Evolutionary conservation across 1,140 invertebrate genomes (phyloP).

Genomic region (Megathymus violae): DNA sequence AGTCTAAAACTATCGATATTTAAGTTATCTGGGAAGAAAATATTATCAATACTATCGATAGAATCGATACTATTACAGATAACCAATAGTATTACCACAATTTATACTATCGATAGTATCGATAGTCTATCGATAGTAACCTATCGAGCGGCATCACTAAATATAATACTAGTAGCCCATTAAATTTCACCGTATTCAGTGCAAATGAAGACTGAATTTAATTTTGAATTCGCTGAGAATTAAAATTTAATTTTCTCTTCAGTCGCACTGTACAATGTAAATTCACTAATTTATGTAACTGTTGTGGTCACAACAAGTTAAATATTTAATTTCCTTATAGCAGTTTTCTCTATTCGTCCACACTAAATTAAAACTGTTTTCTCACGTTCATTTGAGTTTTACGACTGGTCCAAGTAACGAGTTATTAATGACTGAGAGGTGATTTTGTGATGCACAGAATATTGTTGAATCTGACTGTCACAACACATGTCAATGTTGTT

Average conservation of each 20-base stretch:
- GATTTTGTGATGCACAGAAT: no score
- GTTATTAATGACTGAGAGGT: neutral
- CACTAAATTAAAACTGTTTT: slow-evolving; percentile 58
- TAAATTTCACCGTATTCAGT: no score
- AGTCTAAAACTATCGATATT: no score
- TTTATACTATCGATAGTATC: neutral
- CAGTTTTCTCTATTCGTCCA: slow-evolving; percentile 62
- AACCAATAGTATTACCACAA: neutral
- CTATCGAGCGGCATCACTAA: neutral
- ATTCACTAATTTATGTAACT: slow-evolving; percentile 44
- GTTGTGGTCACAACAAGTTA: slow-evolving; percentile 46
- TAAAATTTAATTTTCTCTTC: neutral
- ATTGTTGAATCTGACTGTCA: no score
- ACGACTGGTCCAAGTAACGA: slow-evolving; percentile 20
- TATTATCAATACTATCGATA: no score
- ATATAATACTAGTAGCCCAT: no score
- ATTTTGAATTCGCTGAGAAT: neutral
- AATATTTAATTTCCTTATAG: slow-evolving; percentile 70
- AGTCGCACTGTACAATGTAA: slow-evolving; percentile 5
- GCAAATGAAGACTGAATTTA: no score
- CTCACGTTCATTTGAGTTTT: slow-evolving; percentile 58
- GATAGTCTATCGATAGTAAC: neutral
- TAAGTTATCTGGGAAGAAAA: no score
- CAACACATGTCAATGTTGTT: no score
- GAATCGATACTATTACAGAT: neutral